Base-by-base conservation (phyloP, 2,888 invertebrate species). In the Fabriciana adippe region DNA sequence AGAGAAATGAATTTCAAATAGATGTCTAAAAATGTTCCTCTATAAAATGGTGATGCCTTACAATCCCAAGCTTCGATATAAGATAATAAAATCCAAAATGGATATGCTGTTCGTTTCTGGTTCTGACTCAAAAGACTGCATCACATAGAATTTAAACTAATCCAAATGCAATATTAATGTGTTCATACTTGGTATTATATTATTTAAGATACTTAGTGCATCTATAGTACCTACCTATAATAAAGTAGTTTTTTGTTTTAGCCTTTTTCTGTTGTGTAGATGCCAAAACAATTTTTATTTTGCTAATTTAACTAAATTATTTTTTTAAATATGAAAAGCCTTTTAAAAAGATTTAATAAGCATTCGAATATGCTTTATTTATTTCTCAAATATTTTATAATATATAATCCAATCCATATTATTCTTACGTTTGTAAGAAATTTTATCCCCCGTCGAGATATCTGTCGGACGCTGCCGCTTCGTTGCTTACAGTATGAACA, bases 381-480 rank as follows among this genome's bases (percentile, higher is more conserved):
- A 41, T 11, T 41, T 41, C 35, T 41, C 2, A 41, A 41, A 41
- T 41, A 53, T 47, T n/a, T 54, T 53, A 41, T 6, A 47, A 66
- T 67, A 65, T 66, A 45, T 54, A 61, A 70, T 66, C 72, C 61
- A 72, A 80, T 87, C 89, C 90, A 86, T 75, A 81, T 69, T 80
- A 83, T 81, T 84, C 87, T 87, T 83, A 80, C 85, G 80, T 77
- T 76, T 72, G 75, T 81, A 86, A 87, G 87, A 89, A 89, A 89
- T 87, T 79, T 86, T 89, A 90, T 90, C 84, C 88, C 88, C 89
- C 86, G 89, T 83, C 77, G 89, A 87, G 89, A 88, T 85, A 85
- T 88, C 83, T 85, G 85, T 90, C 82, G 88, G 89, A 84, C 87
- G 85, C 83, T 85, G 85, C 84, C 81, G 82, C 82, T 78, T 80